Evolutionary conservation across 2,888 invertebrate species (phyloP), one percentile per base, ranked within the genome.

Genomic region (Rutpela maculata): DNA sequence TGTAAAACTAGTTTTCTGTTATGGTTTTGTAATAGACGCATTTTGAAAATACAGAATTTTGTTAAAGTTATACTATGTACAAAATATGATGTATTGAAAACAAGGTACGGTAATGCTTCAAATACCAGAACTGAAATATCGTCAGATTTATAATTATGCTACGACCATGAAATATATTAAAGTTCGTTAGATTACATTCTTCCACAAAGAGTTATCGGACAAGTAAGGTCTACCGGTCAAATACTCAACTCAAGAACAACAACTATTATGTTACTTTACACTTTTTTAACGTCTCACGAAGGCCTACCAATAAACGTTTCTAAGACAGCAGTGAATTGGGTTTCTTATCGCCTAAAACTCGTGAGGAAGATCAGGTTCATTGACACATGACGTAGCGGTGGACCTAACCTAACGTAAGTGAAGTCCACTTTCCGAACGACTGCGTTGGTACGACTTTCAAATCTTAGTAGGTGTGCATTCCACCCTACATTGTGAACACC

Each of bases 371-470:
- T 79, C 77, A 81, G 77, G 86, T 86, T 86, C 86, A 85, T 80
- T 83, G 86, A 86, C 86, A 81, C 68, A 72, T 82, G 84, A 83
- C 86, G 84, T 84, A 82, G 82, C 82, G 84, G 84, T 83, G 84
- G 84, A 84, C 87, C 87, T 87, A 85, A 85, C 86, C 85, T 87
- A 85, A 85, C 85, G 83, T 86, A 85, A 86, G 83, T 80, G 84
- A 83, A 84, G 83, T 76, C 82, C 74, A 68, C 66, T 57, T 55
- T 72, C 56, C 38, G 66, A 66, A 22, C 38, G 68, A 57, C 68
- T 57, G 70, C 70, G 70, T 38, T 17, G 22, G 62, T 60, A 59
- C 59, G 73, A 74, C 79, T 79, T 79, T 77, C 79, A 71, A 75
- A 75, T 75, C 69, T 71, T 71, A 67, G 71, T 74, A 76, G 74